These are phyloP conservation scores for Frankliniella intonsa DNA, from an alignment of 2,888 invertebrate species.

Conservation along the genomic window DNA sequence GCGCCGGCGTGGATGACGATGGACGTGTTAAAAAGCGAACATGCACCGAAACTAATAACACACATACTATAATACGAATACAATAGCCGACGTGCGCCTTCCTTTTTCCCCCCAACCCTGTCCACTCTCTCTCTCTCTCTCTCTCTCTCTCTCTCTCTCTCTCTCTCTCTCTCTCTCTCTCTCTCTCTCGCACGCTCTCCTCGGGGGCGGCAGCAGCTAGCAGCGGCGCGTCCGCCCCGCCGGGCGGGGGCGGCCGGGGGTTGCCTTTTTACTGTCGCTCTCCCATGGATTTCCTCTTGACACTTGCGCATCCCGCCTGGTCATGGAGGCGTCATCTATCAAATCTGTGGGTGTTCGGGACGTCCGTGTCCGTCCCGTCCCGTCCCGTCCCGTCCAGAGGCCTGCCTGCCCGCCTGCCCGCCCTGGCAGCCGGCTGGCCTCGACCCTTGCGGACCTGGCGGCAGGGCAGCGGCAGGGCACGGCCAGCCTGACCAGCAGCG, in stretches of 20 bases:
- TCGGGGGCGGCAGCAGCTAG: not conserved
- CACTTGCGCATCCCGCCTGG: not conserved
- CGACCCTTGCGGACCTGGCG: not conserved
- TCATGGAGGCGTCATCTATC: slow-evolving; percentile 18
- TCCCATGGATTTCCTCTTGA: slow-evolving; percentile 22
- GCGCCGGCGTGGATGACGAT: not conserved
- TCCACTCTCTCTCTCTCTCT: not conserved
- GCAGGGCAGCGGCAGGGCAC: not conserved
- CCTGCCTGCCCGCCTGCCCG: not conserved
- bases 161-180: not conserved
- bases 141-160: not conserved
- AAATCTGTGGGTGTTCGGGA: not conserved
- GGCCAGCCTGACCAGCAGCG: not conserved
- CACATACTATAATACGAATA: not conserved
- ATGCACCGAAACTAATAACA: slow-evolving; percentile 26
- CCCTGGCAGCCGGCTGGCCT: not conserved
- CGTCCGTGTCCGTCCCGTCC: too few species aligned
- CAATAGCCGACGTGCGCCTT: not conserved
- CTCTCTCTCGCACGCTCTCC: not conserved
- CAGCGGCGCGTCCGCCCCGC: not conserved
- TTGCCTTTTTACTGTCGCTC: slow-evolving; percentile 4
- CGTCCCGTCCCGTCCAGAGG: not conserved
- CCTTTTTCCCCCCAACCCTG: not conserved
- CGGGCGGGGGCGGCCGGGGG: not conserved
- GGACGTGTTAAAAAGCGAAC: slow-evolving; percentile 21